Percentiles rank a stretch among this genome's conserved stretches.
These are phyloP conservation scores for Solea senegalensis DNA, from an alignment of 2,113 vertebrate genomes.

Conservation along the genomic window DNA sequence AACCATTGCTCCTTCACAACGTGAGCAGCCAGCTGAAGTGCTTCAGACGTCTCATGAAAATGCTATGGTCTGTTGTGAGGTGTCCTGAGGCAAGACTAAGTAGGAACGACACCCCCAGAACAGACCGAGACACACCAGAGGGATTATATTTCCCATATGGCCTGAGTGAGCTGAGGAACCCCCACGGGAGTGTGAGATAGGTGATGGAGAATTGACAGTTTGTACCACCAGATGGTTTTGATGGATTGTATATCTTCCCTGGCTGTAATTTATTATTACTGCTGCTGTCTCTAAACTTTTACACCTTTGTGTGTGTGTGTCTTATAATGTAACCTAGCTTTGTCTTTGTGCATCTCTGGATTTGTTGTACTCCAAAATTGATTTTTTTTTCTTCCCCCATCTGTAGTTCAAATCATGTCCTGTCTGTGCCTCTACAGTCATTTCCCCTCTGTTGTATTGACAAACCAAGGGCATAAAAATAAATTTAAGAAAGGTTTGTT, in stretches of 20 bases:
- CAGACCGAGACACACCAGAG: constrained; percentile 30
- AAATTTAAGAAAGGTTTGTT: neutral
- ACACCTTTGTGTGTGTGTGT: constrained; percentile 1
- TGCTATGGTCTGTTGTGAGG: constrained; percentile 30
- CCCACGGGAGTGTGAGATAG: neutral
- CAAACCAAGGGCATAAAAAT: constrained; percentile 53
- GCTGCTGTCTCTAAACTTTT: constrained; percentile 11
- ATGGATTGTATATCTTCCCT: constrained; percentile 13
- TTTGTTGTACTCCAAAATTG: constrained; percentile 56
- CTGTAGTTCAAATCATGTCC: constrained; percentile 58
- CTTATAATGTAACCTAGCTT: constrained; percentile 21
- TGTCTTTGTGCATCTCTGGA: constrained; percentile 23
- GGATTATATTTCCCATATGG: constrained; percentile 5
- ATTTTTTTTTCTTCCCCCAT: constrained; percentile 50
- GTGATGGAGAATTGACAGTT: neutral
- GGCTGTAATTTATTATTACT: neutral
- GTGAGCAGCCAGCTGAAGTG: neutral
- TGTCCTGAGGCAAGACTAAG: constrained; percentile 36
- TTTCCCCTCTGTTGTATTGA: constrained; percentile 45
- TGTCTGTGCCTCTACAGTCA: constrained; percentile 38
- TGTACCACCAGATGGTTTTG: neutral
- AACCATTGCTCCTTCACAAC: constrained; percentile 13
- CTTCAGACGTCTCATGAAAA: constrained; percentile 23
- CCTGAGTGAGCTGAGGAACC: neutral
- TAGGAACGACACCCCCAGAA: constrained; percentile 10